Evolutionary conservation across 2,797 vertebrate species (phyloP).

Genomic region (Molothrus aeneus): DNA sequence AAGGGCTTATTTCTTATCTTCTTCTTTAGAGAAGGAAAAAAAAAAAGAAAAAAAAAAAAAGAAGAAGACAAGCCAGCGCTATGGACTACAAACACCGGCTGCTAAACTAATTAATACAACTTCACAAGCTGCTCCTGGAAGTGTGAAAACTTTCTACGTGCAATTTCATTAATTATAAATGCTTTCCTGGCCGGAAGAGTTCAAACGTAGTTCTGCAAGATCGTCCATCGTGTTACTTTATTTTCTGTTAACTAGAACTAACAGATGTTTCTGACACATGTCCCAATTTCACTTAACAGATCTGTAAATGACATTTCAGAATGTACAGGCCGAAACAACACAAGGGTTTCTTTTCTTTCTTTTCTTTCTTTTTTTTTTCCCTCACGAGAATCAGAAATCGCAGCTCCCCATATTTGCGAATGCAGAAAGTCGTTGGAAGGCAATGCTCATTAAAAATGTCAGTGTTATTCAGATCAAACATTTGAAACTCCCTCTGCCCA

Average conservation of each 20-base stretch:
- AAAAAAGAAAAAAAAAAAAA: neutral
- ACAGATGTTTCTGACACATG: constrained; percentile 74
- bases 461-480: constrained; percentile 68
- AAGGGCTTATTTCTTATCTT: constrained; percentile 55
- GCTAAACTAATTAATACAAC: constrained; percentile 76
- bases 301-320: constrained; percentile 74
- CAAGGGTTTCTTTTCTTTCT: neutral
- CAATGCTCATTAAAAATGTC: constrained; percentile 66
- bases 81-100: constrained; percentile 48
- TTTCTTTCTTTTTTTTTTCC: neutral
- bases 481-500: constrained; percentile 54
- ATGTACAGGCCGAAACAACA: constrained; percentile 62
- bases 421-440: constrained; percentile 34
- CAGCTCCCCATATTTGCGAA: constrained; percentile 25
- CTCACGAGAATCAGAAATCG: constrained; percentile 6
- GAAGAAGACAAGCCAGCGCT: neutral
- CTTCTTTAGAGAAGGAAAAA: neutral
- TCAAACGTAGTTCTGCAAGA: constrained; percentile 56
- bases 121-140: constrained; percentile 66
- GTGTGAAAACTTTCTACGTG: constrained; percentile 75
- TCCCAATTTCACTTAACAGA: constrained; percentile 68
- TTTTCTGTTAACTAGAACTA: constrained; percentile 71
- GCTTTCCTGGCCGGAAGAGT: constrained; percentile 65
- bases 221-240: constrained; percentile 40
- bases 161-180: constrained; percentile 74